Evolutionary conservation across 1,140 invertebrate genomes (phyloP).

Genomic region (Macrobrachium rosenbergii): DNA sequence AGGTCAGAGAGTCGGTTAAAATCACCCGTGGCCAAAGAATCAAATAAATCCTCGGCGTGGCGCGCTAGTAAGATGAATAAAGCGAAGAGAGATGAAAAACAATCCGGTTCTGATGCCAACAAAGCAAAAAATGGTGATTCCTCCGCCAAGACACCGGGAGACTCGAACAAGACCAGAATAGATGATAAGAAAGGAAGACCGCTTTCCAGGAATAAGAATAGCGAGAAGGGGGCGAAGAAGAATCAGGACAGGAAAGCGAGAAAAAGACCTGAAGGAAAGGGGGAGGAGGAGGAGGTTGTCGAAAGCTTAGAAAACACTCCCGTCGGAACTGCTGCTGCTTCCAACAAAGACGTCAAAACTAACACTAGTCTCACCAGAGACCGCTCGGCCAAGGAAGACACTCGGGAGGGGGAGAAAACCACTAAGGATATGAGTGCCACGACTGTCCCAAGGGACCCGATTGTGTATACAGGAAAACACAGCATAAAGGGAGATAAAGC

Average conservation of each 20-base stretch:
- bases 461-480: too few species aligned
- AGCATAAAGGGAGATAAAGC: too few species aligned
- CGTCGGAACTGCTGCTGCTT: too few species aligned
- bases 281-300: neutral
- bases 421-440: too few species aligned
- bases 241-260: neutral
- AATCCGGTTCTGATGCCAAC: neutral
- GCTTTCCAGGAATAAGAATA: neutral
- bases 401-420: too few species aligned
- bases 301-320: neutral
- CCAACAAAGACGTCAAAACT: too few species aligned
- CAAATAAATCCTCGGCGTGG: neutral
- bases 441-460: too few species aligned
- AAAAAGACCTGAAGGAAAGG: neutral
- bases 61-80: neutral
- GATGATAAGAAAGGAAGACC: neutral
- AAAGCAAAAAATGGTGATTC: neutral
- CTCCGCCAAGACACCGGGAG: neutral
- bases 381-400: too few species aligned
- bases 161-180: conserved; percentile 11
- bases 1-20: neutral
- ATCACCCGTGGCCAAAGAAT: neutral
- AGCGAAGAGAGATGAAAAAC: neutral
- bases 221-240: neutral
- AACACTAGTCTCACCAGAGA: too few species aligned